phyloP scores from a whole-genome alignment of 2,797 vertebrate genomes.

The Neosilurus mollespiculum region DNA sequence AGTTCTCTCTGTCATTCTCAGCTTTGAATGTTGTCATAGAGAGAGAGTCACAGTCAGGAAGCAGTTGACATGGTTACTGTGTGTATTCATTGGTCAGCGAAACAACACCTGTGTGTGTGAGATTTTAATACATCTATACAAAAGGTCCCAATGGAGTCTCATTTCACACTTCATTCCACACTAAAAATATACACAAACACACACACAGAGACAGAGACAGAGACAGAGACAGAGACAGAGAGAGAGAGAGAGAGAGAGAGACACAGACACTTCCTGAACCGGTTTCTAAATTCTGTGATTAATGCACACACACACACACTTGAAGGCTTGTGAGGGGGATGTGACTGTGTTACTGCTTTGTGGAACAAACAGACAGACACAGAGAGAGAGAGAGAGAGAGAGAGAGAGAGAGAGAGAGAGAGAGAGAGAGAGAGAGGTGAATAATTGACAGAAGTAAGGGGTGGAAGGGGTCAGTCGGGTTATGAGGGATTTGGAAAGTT shows the following conservation, averaged over 20 bases:
- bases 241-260: not conserved
- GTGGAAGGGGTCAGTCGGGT: not conserved
- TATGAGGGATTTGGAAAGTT: not conserved
- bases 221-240: constrained; percentile 6
- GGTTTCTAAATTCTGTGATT: not conserved
- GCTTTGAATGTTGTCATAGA: constrained; percentile 35
- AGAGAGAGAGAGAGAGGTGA: not conserved
- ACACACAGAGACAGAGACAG: not conserved
- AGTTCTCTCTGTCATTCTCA: not conserved
- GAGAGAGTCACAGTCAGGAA: too few relatives aligned
- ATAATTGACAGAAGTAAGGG: not conserved
- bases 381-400: constrained; percentile 11
- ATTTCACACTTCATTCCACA: constrained; percentile 27
- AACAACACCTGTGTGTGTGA: constrained; percentile 17
- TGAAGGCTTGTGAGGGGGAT: not conserved
- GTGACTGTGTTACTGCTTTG: not conserved
- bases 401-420: constrained; percentile 41
- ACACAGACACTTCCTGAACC: not conserved
- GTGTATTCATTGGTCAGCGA: constrained; percentile 18
- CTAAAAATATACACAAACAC: constrained; percentile 20
- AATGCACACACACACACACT: not conserved
- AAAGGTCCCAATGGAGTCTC: constrained; percentile 18
- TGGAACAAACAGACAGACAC: constrained; percentile 34
- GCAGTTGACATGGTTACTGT: constrained; percentile 55
- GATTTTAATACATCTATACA: constrained; percentile 5